A percentile compares a stretch with the other conserved stretches of the same genome.
Evolutionary conservation across 2,113 vertebrate species (phyloP).

Genomic region (Cygnus atratus): DNA sequence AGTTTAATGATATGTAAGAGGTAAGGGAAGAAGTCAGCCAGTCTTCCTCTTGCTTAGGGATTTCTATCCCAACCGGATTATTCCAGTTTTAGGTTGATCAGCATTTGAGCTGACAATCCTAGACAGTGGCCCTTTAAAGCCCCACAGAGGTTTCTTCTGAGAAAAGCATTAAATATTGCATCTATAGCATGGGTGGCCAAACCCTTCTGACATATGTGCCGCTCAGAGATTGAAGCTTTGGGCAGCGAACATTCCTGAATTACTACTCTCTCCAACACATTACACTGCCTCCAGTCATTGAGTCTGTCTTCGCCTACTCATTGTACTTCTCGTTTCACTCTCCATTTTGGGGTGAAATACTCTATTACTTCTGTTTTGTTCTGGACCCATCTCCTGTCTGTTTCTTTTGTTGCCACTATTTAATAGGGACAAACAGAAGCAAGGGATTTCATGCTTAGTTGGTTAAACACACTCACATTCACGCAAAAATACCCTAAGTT

Average conservation of each 20-base stretch:
- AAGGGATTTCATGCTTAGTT: constrained; percentile 76
- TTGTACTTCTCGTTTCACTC: constrained; percentile 72
- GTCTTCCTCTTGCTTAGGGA: background rate
- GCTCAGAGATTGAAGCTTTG: constrained; percentile 5
- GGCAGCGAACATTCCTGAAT: constrained; percentile 32
- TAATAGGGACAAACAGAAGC: constrained; percentile 77
- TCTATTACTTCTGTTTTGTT: constrained; percentile 78
- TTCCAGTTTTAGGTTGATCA: background rate
- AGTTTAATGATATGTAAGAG: rapidly evolving
- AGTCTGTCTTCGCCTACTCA: constrained; percentile 68
- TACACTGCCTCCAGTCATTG: constrained; percentile 49
- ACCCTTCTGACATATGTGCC: background rate
- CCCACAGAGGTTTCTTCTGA: background rate
- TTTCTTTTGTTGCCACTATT: constrained; percentile 69
- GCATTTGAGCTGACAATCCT: background rate
- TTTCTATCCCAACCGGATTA: background rate
- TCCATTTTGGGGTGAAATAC: constrained; percentile 76
- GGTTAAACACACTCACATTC: constrained; percentile 41
- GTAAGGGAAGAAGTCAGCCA: background rate
- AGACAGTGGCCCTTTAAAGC: background rate
- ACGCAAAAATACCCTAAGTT: constrained; percentile 25
- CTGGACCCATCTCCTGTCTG: constrained; percentile 73
- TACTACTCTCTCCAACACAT: constrained; percentile 44
- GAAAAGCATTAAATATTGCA: constrained; percentile 42
- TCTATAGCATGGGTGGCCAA: constrained; percentile 33